phyloP scores from a whole-genome alignment of 1,140 invertebrate species.

The Aporrectodea caliginosa region DNA sequence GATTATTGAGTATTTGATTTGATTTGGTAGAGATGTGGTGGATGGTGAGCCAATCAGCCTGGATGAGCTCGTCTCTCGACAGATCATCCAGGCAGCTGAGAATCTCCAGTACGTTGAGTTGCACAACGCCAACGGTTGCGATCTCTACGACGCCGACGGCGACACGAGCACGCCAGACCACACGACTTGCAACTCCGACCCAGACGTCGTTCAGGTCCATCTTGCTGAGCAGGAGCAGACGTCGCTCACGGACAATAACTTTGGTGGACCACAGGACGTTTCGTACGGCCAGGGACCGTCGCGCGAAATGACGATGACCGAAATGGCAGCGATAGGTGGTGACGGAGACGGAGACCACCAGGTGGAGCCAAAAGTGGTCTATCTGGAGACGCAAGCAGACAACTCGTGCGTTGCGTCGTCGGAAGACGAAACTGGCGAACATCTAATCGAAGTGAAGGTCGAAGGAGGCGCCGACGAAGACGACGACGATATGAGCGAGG shows the following conservation, averaged over 20 bases:
- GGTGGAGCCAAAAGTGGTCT: not conserved
- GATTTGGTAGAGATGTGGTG: too few species aligned
- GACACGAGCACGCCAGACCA: not conserved
- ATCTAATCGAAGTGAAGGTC: not conserved
- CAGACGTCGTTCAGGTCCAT: not conserved
- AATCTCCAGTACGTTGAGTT: not conserved
- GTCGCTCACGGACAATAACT: not conserved
- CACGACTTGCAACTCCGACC: not conserved
- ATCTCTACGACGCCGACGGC: not conserved
- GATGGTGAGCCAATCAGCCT: not conserved
- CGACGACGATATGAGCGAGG: constrained; percentile 12
- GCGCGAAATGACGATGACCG: not conserved
- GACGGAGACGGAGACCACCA: not conserved
- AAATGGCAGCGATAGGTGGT: not conserved
- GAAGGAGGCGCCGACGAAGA: not conserved
- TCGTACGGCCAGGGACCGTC: not conserved
- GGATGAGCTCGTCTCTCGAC: not conserved
- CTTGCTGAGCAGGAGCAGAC: not conserved
- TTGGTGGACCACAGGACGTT: not conserved
- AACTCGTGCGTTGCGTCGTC: not conserved
- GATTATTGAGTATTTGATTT: too few species aligned
- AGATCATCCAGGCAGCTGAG: not conserved
- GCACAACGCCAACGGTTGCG: not conserved
- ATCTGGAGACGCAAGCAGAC: not conserved
- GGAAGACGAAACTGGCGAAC: not conserved